Conservation (phyloP, 2,797 vertebrate genomes). For the Gorsachius magnificus region DNA sequence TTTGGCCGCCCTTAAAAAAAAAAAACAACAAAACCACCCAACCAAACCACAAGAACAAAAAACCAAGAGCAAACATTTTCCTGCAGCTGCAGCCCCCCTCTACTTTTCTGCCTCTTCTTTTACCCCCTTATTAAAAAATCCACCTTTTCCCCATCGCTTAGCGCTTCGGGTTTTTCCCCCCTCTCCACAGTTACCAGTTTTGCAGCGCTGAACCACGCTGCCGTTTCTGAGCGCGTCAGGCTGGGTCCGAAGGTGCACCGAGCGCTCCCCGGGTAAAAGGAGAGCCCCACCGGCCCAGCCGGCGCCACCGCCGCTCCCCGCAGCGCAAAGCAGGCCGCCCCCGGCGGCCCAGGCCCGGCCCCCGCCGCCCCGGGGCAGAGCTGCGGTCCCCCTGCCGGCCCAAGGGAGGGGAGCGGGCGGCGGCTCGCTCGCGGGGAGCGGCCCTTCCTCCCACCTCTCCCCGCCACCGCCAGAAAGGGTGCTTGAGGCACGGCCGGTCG, state of each 20-base stretch:
- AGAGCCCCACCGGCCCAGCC: not conserved
- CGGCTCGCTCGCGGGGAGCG: not conserved
- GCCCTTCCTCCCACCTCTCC: not conserved
- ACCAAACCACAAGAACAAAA: too few species aligned
- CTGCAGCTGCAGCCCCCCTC: fast-evolving
- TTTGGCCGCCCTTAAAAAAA: not conserved
- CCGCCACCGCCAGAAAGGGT: not conserved
- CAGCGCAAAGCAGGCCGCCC: fast-evolving
- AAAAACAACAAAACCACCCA: not conserved
- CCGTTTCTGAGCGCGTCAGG: not conserved
- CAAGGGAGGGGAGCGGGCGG: not conserved
- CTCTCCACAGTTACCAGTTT: not conserved
- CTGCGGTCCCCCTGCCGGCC: not conserved
- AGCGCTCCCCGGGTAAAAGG: fast-evolving
- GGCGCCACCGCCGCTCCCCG: not conserved
- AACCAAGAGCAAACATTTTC: not conserved
- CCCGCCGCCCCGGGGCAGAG: not conserved
- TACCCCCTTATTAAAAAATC: not conserved
- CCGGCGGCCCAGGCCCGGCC: not conserved
- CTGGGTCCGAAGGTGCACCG: fast-evolving
- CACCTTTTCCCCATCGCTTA: not conserved
- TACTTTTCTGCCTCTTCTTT: not conserved
- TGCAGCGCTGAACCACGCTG: not conserved
- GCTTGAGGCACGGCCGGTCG: not conserved
- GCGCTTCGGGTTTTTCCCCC: too few species aligned